phyloP scores from a whole-genome alignment of 2,888 invertebrate genomes.

The Trachelus tabidus region DNA sequence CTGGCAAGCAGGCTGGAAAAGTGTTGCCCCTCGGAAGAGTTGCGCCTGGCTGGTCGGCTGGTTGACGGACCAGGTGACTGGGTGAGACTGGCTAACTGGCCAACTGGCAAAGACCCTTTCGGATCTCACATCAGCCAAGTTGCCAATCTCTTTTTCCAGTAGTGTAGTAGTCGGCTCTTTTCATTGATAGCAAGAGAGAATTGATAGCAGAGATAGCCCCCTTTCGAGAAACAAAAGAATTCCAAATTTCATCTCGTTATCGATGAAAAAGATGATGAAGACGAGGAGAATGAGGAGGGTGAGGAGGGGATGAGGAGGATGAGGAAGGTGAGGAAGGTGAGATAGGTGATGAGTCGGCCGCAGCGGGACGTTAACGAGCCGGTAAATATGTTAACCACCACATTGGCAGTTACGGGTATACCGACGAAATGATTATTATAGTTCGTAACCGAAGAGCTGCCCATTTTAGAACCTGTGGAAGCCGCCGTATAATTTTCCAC shows the following conservation, averaged over 20 bases:
- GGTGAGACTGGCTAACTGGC: no score
- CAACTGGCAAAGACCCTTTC: no score
- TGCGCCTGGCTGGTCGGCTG: no score
- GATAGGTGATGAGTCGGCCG: neutral
- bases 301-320: neutral
- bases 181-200: no score
- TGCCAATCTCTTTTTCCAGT: no score
- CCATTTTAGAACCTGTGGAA: conserved; percentile 65
- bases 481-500: conserved; percentile 67
- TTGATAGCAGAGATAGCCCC: no score
- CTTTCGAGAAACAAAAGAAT: no score
- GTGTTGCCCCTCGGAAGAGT: conserved; percentile 43
- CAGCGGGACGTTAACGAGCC: conserved; percentile 64
- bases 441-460: conserved; percentile 65
- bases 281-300: no score
- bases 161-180: no score
- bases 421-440: conserved; percentile 66
- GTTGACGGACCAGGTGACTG: no score
- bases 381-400: conserved; percentile 66
- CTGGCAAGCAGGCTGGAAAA: conserved; percentile 53
- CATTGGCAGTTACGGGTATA: conserved; percentile 37
- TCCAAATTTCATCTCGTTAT: conserved; percentile 1
- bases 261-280: neutral
- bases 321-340: no score
- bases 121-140: no score